A percentile compares a stretch with the other conserved stretches of the same genome.
phyloP scores from a whole-genome alignment of 1,140 invertebrate genomes.

The Magallana ariakensis region DNA sequence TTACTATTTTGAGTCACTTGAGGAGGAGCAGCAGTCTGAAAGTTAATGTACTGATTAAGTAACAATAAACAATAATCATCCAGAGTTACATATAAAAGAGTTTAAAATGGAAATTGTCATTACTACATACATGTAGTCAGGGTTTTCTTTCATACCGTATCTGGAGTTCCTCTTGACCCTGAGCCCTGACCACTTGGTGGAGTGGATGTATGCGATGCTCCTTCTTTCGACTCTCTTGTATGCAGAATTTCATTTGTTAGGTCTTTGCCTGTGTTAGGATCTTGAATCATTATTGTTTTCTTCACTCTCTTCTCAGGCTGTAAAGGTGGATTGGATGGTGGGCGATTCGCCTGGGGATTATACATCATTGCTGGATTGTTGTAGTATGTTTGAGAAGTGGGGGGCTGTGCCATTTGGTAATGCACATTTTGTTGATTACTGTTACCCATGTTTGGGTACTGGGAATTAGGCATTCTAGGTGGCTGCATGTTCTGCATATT shows the following conservation, averaged over 20 bases:
- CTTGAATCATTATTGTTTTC: constrained; percentile 65
- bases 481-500: neutral
- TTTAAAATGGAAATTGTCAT: too few species aligned
- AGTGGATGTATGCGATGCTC: constrained; percentile 34
- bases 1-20: constrained; percentile 48
- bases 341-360: constrained; percentile 17
- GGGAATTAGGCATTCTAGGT: constrained; percentile 5
- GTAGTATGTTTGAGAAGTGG: neutral
- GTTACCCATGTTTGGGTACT: neutral
- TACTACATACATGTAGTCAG: too few species aligned
- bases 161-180: constrained; percentile 59
- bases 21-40: constrained; percentile 56
- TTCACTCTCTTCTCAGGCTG: constrained; percentile 56
- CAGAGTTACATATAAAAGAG: too few species aligned
- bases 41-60: neutral
- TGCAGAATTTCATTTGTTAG: constrained; percentile 65
- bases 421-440: neutral
- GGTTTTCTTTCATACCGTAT: constrained; percentile 30
- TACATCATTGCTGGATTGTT: constrained; percentile 12
- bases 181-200: constrained; percentile 49
- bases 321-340: constrained; percentile 6
- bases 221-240: neutral
- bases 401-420: neutral
- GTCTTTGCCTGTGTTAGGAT: constrained; percentile 69
- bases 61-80: too few species aligned